A percentile compares a stretch with the other conserved stretches of the same genome.
Evolutionary conservation across 2,797 vertebrate species (phyloP).

Genomic region (Sebastes cheni): DNA sequence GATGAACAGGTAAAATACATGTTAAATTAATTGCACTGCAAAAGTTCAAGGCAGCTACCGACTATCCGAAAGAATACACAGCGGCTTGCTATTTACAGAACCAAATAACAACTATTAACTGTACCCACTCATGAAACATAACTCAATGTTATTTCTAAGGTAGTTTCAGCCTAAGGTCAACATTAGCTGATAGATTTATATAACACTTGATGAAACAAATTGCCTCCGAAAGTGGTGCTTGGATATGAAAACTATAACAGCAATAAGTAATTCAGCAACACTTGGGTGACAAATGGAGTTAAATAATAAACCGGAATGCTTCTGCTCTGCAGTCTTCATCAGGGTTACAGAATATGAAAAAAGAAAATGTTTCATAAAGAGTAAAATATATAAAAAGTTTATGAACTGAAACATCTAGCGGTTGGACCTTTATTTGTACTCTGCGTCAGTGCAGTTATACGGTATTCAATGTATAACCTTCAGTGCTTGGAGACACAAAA

Average conservation of each 20-base stretch:
- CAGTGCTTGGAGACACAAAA: slow-evolving; percentile 72
- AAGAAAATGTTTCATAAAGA: slow-evolving; percentile 44
- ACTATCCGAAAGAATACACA: background rate
- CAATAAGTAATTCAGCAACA: slow-evolving; percentile 41
- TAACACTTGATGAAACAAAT: slow-evolving; percentile 38
- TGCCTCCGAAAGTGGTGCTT: slow-evolving; percentile 25
- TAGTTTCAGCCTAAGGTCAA: slow-evolving; percentile 48
- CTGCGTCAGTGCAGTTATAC: slow-evolving; percentile 48
- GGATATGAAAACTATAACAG: slow-evolving; percentile 15
- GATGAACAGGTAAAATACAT: background rate
- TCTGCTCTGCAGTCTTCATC: slow-evolving; percentile 22
- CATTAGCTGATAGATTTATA: slow-evolving; percentile 43
- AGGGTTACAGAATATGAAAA: slow-evolving; percentile 4
- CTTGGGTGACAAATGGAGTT: slow-evolving; percentile 32
- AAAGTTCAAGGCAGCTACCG: slow-evolving; percentile 1
- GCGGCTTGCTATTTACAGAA: background rate
- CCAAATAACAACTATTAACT: slow-evolving; percentile 32
- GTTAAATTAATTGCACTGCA: background rate
- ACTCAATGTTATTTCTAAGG: slow-evolving; percentile 44
- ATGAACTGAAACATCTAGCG: slow-evolving; percentile 41
- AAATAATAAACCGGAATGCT: slow-evolving; percentile 29
- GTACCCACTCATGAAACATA: slow-evolving; percentile 22
- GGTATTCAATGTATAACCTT: slow-evolving; percentile 66
- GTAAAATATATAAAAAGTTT: slow-evolving; percentile 51
- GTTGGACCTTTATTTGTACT: slow-evolving; percentile 55